Conservation (phyloP, 2,113 vertebrate genomes). For the Candoia aspera region DNA sequence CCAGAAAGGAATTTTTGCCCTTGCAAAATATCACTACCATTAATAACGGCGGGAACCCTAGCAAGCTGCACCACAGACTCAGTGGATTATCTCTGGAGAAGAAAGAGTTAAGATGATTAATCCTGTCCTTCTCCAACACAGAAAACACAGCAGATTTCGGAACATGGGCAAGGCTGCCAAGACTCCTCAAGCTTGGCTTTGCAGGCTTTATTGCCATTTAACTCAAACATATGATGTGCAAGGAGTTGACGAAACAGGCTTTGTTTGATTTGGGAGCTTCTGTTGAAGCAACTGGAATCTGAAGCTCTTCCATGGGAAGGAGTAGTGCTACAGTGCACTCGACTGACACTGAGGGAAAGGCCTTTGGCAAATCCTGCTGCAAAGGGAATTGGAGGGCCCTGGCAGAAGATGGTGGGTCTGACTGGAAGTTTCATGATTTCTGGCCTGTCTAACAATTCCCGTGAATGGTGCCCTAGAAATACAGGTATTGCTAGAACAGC, state of each 20-base stretch:
- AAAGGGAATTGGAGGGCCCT: background rate
- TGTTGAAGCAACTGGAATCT: constrained; percentile 18
- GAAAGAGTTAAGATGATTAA: constrained; percentile 65
- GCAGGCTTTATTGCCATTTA: constrained; percentile 30
- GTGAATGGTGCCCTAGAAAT: too few species aligned
- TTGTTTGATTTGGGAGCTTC: constrained; percentile 5
- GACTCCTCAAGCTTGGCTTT: constrained; percentile 45
- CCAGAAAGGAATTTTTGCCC: background rate
- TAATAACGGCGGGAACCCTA: background rate
- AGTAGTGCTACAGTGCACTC: background rate
- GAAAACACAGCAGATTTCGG: constrained; percentile 47
- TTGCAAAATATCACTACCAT: background rate
- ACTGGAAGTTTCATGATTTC: background rate
- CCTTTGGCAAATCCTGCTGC: too few species aligned
- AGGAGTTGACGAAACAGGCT: constrained; percentile 34
- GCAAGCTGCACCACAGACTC: background rate
- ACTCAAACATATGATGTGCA: constrained; percentile 33
- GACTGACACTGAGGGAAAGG: too few species aligned
- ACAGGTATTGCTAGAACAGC: too few species aligned
- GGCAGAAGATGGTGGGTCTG: background rate
- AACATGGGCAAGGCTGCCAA: constrained; percentile 43
- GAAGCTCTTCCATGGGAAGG: background rate
- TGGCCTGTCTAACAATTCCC: background rate
- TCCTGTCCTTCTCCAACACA: constrained; percentile 55
- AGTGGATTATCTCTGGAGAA: constrained; percentile 57